Evolutionary conservation across 2,888 invertebrate species (phyloP), one percentile per base, ranked within the genome.

Genomic region (Apotomis turbidana): DNA sequence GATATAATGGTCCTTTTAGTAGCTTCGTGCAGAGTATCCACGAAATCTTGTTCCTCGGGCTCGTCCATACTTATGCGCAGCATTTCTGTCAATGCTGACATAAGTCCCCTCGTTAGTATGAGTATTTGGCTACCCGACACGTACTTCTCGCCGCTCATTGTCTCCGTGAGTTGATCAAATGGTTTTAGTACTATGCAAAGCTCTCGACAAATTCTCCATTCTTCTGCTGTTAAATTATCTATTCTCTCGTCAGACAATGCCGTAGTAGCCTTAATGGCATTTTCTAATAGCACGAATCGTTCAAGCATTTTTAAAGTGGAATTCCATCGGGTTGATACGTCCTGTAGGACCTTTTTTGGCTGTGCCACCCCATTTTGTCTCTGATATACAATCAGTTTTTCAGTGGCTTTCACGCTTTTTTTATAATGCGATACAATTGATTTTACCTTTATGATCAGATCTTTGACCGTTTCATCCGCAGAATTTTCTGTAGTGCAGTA

Each of bases 391-490:
- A 73, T 9, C 52, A 75, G 61, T 9, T 55, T 75, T 64, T 75
- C 70, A n/a, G 72, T 70, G 10, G 67, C 54, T 70, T 73, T 72
- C 13, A 73, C 70, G 38, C 72, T 72, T 73, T 55, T 62, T 70
- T 74, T 72, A 58, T 67, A 70, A 61, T 74, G 72, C 59, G 74
- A 69, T 13, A 74, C 72, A 67, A 74, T 72, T 15, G 13, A 51
- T 74, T 71, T 74, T 6, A 74, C 61, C 44, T 71, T 61, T n/a
- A n/a, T n/a, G n/a, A n/a, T n/a, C n/a, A n/a, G n/a, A n/a, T n/a
- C n/a, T n/a, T n/a, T n/a, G n/a, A n/a, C n/a, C n/a, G n/a, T n/a
- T n/a, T n/a, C n/a, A n/a, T n/a, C n/a, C n/a, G n/a, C n/a, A n/a
- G n/a, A n/a, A n/a, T n/a, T n/a, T n/a, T n/a, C n/a, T n/a, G n/a